A percentile compares a stretch with the other conserved stretches of the same genome.
phyloP scores from a whole-genome alignment of 2,797 vertebrate genomes.

The Miopithecus talapoin region DNA sequence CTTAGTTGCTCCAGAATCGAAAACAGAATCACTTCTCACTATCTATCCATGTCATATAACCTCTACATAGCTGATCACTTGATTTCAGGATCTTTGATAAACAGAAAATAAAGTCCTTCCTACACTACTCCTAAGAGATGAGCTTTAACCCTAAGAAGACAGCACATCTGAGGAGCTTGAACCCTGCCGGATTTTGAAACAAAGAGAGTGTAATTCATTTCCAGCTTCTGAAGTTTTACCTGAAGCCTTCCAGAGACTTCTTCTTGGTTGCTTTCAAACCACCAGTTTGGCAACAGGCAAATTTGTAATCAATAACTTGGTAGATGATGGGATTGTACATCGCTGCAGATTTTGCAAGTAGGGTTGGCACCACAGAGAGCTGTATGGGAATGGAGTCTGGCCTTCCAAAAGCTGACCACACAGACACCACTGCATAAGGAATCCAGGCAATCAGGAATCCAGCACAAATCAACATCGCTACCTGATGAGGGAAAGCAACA shows the following conservation, averaged over 20 bases:
- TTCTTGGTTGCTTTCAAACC: conserved; percentile 84
- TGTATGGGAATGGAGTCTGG: conserved; percentile 92
- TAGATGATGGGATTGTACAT: conserved; percentile 99
- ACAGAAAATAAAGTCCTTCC: neutral
- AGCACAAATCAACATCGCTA: conserved; percentile 96
- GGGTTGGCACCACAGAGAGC: conserved; percentile 92
- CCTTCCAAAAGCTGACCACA: conserved; percentile 94
- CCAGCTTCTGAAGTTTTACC: conserved; percentile 83
- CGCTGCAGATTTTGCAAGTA: conserved; percentile 95
- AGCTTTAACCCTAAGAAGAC: neutral
- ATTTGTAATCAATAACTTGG: conserved; percentile 92
- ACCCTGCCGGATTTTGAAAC: neutral
- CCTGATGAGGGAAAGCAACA: conserved; percentile 83
- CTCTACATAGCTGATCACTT: neutral
- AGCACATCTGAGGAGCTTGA: neutral
- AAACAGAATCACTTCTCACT: neutral
- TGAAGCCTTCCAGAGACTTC: conserved; percentile 85
- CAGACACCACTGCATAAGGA: conserved; percentile 94
- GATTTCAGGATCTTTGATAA: neutral
- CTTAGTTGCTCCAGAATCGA: neutral
- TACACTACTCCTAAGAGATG: neutral
- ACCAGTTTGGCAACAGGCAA: conserved; percentile 83
- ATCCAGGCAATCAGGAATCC: conserved; percentile 97
- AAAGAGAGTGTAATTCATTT: neutral
- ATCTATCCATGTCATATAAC: neutral